Evolutionary conservation across 2,797 vertebrate genomes (phyloP).

Genomic region (Alcedo quadribrachys): DNA sequence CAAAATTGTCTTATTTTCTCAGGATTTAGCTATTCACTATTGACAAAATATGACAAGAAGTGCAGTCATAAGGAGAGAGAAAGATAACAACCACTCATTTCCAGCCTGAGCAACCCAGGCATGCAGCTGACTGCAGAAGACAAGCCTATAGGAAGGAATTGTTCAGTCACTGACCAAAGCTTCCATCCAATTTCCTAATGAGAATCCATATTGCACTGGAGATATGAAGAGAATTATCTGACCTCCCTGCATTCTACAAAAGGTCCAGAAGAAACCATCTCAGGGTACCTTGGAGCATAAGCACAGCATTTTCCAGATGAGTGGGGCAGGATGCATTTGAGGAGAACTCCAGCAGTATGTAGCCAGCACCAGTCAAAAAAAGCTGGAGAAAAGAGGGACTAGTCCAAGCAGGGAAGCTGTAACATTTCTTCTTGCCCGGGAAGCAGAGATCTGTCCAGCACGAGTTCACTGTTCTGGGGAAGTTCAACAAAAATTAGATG

Average conservation of each 20-base stretch:
- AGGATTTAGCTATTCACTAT: constrained; percentile 32
- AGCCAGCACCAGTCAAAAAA: background rate
- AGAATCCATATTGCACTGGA: background rate
- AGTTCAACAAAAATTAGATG: background rate
- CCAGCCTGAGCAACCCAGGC: background rate
- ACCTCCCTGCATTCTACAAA: background rate
- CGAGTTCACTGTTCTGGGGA: background rate
- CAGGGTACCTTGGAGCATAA: background rate
- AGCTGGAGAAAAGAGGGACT: background rate
- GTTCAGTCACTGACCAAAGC: constrained; percentile 34
- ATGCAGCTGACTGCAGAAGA: background rate
- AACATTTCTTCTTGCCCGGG: background rate
- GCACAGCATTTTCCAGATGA: background rate
- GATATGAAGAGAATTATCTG: background rate
- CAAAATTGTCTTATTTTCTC: constrained; percentile 14
- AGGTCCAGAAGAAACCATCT: background rate
- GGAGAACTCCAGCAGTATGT: background rate
- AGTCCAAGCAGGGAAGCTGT: background rate
- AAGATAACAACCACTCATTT: background rate
- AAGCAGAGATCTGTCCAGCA: background rate
- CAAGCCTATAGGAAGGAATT: background rate
- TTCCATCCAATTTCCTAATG: background rate
- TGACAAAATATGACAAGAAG: constrained; percentile 49
- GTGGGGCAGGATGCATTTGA: background rate
- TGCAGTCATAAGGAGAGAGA: constrained; percentile 38